Evolutionary conservation across 2,888 invertebrate species (phyloP).

Genomic region (Argyresthia goedartella): DNA sequence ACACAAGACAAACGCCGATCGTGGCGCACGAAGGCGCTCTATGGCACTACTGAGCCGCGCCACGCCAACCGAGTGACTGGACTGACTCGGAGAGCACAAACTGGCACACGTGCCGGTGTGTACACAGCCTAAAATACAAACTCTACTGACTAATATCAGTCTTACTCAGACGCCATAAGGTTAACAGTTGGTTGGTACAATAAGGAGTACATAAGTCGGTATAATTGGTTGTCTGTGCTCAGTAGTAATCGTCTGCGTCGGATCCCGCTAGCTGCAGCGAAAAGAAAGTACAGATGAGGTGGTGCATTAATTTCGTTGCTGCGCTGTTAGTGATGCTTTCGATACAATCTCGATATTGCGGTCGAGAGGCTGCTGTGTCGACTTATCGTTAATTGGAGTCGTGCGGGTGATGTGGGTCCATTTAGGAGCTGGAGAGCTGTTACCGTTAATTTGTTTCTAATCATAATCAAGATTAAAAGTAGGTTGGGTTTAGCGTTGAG

Average conservation of each 20-base stretch:
- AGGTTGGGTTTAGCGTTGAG: no score
- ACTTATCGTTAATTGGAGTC: no score
- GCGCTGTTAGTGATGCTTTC: no score
- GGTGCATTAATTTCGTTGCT: no score
- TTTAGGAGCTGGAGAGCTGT: no score
- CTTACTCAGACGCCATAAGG: slow-evolving; percentile 11
- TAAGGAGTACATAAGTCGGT: slow-evolving; percentile 27
- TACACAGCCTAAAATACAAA: slow-evolving; percentile 28
- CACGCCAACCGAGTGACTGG: slow-evolving; percentile 39
- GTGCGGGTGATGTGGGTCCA: no score
- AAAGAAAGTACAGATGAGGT: slow-evolving; percentile 44
- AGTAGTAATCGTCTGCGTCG: slow-evolving; percentile 27
- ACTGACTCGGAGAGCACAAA: slow-evolving; percentile 35
- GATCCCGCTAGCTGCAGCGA: slow-evolving; percentile 48
- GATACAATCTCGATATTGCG: no score
- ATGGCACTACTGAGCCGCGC: slow-evolving; percentile 27
- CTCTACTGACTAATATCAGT: slow-evolving; percentile 20
- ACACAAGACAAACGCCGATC: no score
- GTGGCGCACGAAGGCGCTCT: no score
- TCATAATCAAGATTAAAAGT: no score
- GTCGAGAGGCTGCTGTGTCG: no score
- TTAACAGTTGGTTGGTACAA: not conserved
- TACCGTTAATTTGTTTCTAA: no score
- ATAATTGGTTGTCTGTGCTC: slow-evolving; percentile 11
- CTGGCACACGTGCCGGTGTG: slow-evolving; percentile 37